Percentiles rank a stretch among this genome's conserved stretches.
phyloP scores from a whole-genome alignment of 2,797 vertebrate species.

The Halcyon chelicuti region DNA sequence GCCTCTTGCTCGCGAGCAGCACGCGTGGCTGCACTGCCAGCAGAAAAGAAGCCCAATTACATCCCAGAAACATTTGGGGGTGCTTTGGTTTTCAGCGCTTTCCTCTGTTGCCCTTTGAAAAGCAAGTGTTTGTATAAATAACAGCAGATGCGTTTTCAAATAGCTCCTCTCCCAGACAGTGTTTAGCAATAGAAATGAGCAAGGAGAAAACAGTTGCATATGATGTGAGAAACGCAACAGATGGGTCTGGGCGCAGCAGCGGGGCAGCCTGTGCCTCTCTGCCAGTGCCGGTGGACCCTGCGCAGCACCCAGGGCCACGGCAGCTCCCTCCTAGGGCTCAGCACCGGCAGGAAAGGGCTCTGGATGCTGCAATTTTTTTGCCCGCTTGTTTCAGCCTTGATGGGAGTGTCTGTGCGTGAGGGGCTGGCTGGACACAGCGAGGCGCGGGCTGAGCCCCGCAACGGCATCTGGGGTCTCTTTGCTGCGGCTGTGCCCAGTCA shows the following conservation, averaged over 20 bases:
- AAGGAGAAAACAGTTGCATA: constrained; percentile 44
- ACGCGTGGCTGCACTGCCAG: not conserved
- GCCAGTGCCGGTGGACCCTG: not conserved
- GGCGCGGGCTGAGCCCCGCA: not conserved
- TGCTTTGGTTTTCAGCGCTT: not conserved
- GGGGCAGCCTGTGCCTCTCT: not conserved
- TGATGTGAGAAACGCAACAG: constrained; percentile 50
- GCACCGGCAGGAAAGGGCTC: not conserved
- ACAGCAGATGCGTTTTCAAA: constrained; percentile 65
- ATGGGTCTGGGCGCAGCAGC: constrained; percentile 51
- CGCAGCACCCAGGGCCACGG: not conserved
- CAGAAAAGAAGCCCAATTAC: not conserved
- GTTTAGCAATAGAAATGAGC: constrained; percentile 61
- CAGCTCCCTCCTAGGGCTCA: not conserved
- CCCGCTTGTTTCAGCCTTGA: not conserved
- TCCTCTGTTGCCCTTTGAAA: constrained; percentile 53
- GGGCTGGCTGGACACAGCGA: too few relatives aligned
- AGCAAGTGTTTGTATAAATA: constrained; percentile 73
- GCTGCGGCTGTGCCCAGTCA: not conserved
- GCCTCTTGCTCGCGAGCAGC: not conserved
- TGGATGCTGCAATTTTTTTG: rapidly evolving
- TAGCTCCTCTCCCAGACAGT: constrained; percentile 53
- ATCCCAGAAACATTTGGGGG: not conserved
- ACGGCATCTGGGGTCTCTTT: not conserved
- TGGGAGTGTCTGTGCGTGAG: not conserved